Conservation (phyloP, 1,140 invertebrate species). For the Caenorhabditis latens region DNA sequence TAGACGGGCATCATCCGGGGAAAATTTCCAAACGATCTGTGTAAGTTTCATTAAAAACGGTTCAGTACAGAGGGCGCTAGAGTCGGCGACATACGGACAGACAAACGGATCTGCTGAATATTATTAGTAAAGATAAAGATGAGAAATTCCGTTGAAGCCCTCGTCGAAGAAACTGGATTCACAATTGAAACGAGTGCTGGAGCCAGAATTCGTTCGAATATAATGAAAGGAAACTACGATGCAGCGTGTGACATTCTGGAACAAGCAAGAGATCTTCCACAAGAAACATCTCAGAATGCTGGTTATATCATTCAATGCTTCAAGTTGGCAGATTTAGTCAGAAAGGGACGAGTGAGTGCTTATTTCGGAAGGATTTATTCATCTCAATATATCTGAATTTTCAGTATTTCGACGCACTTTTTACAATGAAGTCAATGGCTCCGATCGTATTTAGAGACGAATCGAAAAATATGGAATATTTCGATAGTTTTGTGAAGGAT, state of each 20-base stretch:
- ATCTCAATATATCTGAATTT: background rate
- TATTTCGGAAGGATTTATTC: background rate
- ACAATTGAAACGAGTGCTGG: conserved; percentile 24
- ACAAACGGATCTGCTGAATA: too few species aligned
- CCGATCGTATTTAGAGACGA: background rate
- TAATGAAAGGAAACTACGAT: conserved; percentile 36
- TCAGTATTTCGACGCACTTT: conserved; percentile 28
- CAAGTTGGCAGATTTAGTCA: conserved; percentile 36
- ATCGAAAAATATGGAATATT: background rate
- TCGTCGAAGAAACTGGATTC: conserved; percentile 28
- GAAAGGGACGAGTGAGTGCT: conserved; percentile 10
- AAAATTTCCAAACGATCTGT: too few species aligned
- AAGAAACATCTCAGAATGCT: background rate
- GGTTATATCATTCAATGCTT: conserved; percentile 15
- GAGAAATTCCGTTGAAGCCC: conserved; percentile 27
- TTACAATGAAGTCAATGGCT: conserved; percentile 20
- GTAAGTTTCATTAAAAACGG: too few species aligned
- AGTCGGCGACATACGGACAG: too few species aligned
- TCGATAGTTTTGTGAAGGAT: conserved; percentile 35
- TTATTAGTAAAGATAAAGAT: too few species aligned
- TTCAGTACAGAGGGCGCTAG: too few species aligned
- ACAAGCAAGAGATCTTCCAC: background rate
- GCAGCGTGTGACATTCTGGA: background rate
- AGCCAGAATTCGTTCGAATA: conserved; percentile 7
- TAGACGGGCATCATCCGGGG: too few species aligned